Conservation (phyloP, 2,888 invertebrate genomes). For the Drosophila demipolita region DNA sequence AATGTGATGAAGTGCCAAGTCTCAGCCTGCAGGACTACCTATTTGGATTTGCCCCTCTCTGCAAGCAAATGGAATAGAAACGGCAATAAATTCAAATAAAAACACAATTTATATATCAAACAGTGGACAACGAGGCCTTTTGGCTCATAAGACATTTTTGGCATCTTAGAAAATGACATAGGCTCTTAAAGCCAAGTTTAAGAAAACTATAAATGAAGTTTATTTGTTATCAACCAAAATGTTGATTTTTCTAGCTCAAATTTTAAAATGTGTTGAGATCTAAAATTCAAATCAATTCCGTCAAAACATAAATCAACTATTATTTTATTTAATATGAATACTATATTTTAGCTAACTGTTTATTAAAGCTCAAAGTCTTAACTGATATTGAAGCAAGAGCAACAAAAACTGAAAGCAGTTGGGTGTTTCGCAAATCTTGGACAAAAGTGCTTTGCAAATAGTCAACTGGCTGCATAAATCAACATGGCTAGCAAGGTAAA, state of each 20-base stretch:
- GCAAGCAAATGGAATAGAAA: slow-evolving; percentile 54
- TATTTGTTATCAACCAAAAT: background rate
- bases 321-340: background rate
- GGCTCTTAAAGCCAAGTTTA: background rate
- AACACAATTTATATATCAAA: slow-evolving; percentile 42
- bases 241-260: background rate
- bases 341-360: background rate
- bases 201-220: background rate
- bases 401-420: background rate
- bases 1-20: slow-evolving; percentile 53
- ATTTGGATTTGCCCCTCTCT: slow-evolving; percentile 39
- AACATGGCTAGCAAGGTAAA: slow-evolving; percentile 29
- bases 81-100: slow-evolving; percentile 61
- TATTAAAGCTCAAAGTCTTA: background rate
- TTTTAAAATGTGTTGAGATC: background rate
- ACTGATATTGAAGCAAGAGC: background rate
- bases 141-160: background rate
- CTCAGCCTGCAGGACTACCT: slow-evolving; percentile 1
- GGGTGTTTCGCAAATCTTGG: background rate
- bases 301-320: background rate
- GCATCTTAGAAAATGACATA: background rate
- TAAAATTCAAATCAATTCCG: background rate
- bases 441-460: slow-evolving; percentile 27
- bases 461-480: slow-evolving; percentile 27
- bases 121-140: background rate